Evolutionary conservation across 2,797 vertebrate genomes (phyloP).

Genomic region (Channallabes apus): DNA sequence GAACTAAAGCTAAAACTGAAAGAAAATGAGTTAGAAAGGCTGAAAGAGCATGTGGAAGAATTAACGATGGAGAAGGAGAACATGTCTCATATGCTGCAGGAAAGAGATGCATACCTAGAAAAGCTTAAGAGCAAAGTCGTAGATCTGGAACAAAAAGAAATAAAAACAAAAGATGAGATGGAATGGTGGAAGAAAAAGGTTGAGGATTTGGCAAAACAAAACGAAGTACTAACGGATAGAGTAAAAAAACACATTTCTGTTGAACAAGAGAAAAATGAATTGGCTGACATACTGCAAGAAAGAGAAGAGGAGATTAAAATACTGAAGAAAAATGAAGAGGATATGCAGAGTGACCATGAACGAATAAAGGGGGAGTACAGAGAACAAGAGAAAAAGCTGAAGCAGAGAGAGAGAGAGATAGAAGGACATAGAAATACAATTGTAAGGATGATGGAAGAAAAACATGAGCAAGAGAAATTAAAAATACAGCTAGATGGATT

Average conservation of each 20-base stretch:
- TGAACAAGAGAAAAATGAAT: slow-evolving; percentile 32
- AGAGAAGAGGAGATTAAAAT: slow-evolving; percentile 20
- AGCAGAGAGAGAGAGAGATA: slow-evolving; percentile 14
- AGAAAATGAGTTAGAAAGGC: slow-evolving; percentile 50
- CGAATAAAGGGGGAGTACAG: slow-evolving; percentile 17
- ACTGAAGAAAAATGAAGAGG: slow-evolving; percentile 31
- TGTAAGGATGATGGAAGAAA: not conserved
- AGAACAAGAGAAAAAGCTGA: slow-evolving; percentile 27
- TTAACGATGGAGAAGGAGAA: slow-evolving; percentile 62
- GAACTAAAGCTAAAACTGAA: slow-evolving; percentile 49
- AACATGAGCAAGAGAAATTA: not conserved
- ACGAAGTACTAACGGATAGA: not conserved
- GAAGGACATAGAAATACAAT: slow-evolving; percentile 1
- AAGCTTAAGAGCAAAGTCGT: slow-evolving; percentile 44
- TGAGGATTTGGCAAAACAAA: slow-evolving; percentile 36
- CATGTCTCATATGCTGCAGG: slow-evolving; percentile 46
- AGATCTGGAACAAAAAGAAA: slow-evolving; percentile 35
- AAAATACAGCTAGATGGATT: slow-evolving; percentile 2
- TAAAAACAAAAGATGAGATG: slow-evolving; percentile 43
- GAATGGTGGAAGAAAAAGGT: slow-evolving; percentile 48
- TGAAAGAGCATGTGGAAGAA: slow-evolving; percentile 52
- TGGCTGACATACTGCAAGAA: slow-evolving; percentile 28
- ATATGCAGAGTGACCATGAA: slow-evolving; percentile 25
- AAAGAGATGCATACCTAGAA: slow-evolving; percentile 39
- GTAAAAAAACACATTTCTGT: not conserved